These are phyloP conservation scores for Lasioglossum leucozonium DNA, from an alignment of 2,888 invertebrate genomes.

Conservation along the genomic window DNA sequence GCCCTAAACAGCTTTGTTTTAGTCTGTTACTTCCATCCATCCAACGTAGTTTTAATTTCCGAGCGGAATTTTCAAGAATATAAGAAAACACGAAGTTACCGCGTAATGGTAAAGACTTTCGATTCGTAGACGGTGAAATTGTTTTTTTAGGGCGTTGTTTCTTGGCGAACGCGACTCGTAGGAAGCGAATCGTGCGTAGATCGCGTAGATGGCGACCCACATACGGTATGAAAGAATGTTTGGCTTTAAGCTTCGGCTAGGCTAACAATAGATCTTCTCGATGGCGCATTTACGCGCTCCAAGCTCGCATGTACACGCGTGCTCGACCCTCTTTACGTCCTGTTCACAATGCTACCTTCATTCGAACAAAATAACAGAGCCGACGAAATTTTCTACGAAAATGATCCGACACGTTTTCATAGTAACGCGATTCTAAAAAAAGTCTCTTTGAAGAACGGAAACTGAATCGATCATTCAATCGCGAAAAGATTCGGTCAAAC, in stretches of 20 bases:
- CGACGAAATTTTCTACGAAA: background rate
- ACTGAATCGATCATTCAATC: background rate
- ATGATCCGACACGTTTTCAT: background rate
- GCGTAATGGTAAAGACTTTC: background rate
- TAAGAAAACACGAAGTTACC: too few species aligned
- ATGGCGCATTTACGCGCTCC: constrained; percentile 55
- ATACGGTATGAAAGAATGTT: constrained; percentile 74
- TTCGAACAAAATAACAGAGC: background rate
- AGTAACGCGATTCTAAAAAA: background rate
- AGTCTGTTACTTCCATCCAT: background rate
- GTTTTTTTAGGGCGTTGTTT: constrained; percentile 8
- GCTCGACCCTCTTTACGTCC: constrained; percentile 14
- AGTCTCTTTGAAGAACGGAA: background rate
- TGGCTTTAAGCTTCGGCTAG: constrained; percentile 72
- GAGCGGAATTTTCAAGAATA: too few species aligned
- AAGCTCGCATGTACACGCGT: constrained; percentile 20
- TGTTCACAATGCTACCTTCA: background rate
- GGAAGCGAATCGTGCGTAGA: constrained; percentile 42
- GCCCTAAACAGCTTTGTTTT: background rate
- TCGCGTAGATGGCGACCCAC: constrained; percentile 71
- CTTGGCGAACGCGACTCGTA: constrained; percentile 27
- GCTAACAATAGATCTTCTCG: constrained; percentile 74
- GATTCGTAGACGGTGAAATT: background rate
- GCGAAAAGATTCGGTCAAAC: background rate
- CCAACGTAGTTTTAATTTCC: background rate